These are phyloP conservation scores for Monopis laevigella DNA, from an alignment of 2,888 invertebrate genomes.

Conservation along the genomic window DNA sequence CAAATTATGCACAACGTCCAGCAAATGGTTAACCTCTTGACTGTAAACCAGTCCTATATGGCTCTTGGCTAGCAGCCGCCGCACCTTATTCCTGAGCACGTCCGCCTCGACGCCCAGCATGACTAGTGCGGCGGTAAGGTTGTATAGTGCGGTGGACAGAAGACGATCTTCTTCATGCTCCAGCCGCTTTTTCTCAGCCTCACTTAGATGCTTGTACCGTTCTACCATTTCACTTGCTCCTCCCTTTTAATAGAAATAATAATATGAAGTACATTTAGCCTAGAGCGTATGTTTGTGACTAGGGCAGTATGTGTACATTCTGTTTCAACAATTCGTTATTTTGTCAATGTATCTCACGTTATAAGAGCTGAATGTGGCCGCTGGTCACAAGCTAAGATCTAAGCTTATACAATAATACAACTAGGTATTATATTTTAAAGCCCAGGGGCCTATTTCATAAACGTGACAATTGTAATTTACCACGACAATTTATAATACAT, in stretches of 20 bases:
- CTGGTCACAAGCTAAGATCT: too few relatives aligned
- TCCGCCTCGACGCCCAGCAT: conserved; percentile 89
- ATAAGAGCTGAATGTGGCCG: too few relatives aligned
- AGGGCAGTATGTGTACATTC: too few relatives aligned
- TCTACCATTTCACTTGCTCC: conserved; percentile 99
- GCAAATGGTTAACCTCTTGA: conserved; percentile 94
- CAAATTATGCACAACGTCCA: conserved; percentile 94
- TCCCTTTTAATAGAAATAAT: conserved; percentile 57
- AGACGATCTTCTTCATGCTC: conserved; percentile 98
- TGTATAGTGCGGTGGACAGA: conserved; percentile 94
- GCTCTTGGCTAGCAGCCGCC: conserved; percentile 95
- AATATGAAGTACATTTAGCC: too few relatives aligned
- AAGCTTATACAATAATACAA: too few relatives aligned
- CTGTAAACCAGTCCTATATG: conserved; percentile 98
- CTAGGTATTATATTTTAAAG: too few relatives aligned
- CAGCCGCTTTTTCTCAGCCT: conserved; percentile 90
- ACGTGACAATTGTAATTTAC: too few relatives aligned
- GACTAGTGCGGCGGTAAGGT: conserved; percentile 94
- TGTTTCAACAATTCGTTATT: neutral
- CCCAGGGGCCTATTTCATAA: too few relatives aligned
- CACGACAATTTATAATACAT: too few relatives aligned
- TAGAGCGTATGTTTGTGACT: too few relatives aligned
- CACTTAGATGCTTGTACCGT: conserved; percentile 91
- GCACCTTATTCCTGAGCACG: conserved; percentile 84
- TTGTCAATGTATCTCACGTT: too few relatives aligned